These are phyloP conservation scores for Lithophane semibrunnea DNA, from an alignment of 2,888 invertebrate genomes.

Conservation along the genomic window DNA sequence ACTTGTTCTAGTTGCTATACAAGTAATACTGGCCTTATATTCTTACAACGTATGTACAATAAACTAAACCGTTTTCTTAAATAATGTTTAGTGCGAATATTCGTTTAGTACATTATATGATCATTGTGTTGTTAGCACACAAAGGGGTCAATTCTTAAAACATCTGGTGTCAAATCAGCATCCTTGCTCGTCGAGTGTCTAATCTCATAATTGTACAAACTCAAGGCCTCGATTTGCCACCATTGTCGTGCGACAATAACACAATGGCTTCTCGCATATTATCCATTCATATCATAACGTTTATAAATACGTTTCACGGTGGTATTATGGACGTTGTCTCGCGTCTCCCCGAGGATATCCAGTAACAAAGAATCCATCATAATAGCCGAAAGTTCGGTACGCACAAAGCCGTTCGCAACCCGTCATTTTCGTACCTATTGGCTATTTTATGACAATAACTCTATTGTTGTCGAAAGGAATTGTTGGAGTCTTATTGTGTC, in stretches of 20 bases:
- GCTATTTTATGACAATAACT: conserved; percentile 89
- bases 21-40: conserved; percentile 32
- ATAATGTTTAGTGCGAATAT: conserved; percentile 56
- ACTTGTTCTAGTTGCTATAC: conserved; percentile 4
- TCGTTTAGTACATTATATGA: conserved; percentile 41
- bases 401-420: conserved; percentile 86
- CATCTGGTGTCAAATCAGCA: conserved; percentile 72
- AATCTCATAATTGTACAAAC: conserved; percentile 85
- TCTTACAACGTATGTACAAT: conserved; percentile 7
- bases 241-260: conserved; percentile 77
- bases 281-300: conserved; percentile 90
- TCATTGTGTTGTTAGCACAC: conserved; percentile 65
- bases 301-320: conserved; percentile 88
- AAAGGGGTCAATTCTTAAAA: conserved; percentile 73
- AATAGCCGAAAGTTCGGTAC: conserved; percentile 84
- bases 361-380: conserved; percentile 86
- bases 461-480: conserved; percentile 83
- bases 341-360: conserved; percentile 86
- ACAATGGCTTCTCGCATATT: conserved; percentile 84
- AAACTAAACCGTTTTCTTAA: conserved; percentile 45
- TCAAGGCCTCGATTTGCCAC: conserved; percentile 78
- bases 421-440: conserved; percentile 90
- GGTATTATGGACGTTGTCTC: conserved; percentile 85
- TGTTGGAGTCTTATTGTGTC: conserved; percentile 82
- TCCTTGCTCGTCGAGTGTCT: conserved; percentile 77